Base-by-base conservation (phyloP, 2,113 vertebrate genomes). In the Ivindomyrus marchei region DNA sequence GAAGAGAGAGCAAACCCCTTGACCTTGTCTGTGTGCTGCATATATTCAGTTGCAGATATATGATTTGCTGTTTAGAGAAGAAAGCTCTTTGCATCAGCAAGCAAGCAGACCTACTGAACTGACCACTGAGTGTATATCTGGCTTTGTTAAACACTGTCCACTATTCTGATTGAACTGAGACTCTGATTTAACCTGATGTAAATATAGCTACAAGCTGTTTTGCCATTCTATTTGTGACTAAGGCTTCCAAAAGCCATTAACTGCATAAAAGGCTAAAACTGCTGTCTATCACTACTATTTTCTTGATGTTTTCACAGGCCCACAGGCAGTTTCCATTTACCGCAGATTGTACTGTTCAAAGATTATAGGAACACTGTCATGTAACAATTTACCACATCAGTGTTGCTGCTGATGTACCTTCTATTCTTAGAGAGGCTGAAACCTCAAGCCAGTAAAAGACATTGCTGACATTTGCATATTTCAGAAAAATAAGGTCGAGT, bases 21-120 rank as follows among this genome's bases (percentile, higher is more conserved):
- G 74, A 42, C 74, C 74, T 7, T 42, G 74, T 80, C 13, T 80
- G 15, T 42, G 17, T 80, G 31, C 74, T 80, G 74, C 6, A 42
- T 39, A 42, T 80, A 80, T 80, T 42, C 74, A 80, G 31, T 19
- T 77, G 27, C 31, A 39, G 70, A 1, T 19, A 19, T 19, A 80
- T 80, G 74, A 80, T 80, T 80, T 42, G 4, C 74, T 80, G 74
- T 42, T 39, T 42, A 13, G 90, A 91, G 89, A 89, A 89, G 42
- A 49, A 88, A 53, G 83, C 83, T 8, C 39, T 85, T 85, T 45
- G 13, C 19, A 27, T 85, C 39, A 45, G 45, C 21, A 11, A 27
- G 6, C 21, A 27, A 45, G 46, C 21, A 47, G 39, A 85, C 39
- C 83, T 85, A 85, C 21, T 24, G 19, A 27, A 45, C 83, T 85